Conservation (phyloP, 2,113 vertebrate genomes). For the Promerops cafer region DNA sequence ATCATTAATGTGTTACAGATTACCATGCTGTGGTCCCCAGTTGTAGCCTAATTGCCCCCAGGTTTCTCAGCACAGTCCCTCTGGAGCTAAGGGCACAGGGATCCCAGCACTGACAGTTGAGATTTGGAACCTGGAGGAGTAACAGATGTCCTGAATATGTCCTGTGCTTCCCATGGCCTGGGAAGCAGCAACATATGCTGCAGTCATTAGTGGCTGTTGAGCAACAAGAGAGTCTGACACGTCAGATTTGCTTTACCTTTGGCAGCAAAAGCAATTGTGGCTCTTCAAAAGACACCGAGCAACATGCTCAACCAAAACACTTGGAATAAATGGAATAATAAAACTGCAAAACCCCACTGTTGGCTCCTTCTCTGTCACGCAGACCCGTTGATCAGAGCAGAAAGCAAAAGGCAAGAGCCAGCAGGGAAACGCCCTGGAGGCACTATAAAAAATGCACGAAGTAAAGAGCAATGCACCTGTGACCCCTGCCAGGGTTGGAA, state of each 20-base stretch:
- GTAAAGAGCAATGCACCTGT: background rate
- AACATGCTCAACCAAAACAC: background rate
- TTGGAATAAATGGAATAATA: background rate
- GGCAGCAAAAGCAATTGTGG: slow-evolving; percentile 12
- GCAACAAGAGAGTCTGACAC: slow-evolving; percentile 44
- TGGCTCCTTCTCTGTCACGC: background rate
- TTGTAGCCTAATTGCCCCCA: background rate
- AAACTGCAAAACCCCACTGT: background rate
- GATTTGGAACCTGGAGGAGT: slow-evolving; percentile 13
- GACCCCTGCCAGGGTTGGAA: background rate
- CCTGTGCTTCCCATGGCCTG: slow-evolving; percentile 10
- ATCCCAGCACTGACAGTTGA: background rate
- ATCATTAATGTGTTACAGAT: background rate
- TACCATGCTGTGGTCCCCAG: background rate
- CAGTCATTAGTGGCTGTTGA: slow-evolving; percentile 51
- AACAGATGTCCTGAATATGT: slow-evolving; percentile 53
- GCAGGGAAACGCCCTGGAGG: background rate
- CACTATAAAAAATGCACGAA: background rate
- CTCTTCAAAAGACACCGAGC: background rate
- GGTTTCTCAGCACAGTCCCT: background rate
- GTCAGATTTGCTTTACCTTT: slow-evolving; percentile 34
- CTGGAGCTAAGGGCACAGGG: background rate
- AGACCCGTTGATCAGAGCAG: background rate
- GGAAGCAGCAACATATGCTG: slow-evolving; percentile 61
- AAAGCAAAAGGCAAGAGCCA: background rate